A percentile compares a stretch with the other conserved stretches of the same genome.
Conservation (phyloP, 2,888 invertebrate genomes). For the Nudaria mundana region DNA sequence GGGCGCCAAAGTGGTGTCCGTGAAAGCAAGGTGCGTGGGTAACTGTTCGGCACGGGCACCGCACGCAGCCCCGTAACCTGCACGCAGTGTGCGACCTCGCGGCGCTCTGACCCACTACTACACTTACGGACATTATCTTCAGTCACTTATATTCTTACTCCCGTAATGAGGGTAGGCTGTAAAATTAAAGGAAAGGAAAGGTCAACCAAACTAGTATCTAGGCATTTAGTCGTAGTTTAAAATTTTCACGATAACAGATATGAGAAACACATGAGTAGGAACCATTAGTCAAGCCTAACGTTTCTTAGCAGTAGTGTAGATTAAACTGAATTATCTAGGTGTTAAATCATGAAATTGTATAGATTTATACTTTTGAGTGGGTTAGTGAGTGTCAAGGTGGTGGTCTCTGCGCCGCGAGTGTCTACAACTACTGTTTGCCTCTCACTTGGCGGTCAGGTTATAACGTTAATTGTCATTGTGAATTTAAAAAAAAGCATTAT, state of each 20-base stretch:
- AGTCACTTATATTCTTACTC: constrained; percentile 4
- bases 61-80: constrained; percentile 82
- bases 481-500: constrained; percentile 60
- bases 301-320: too few relatives aligned
- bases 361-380: constrained; percentile 24
- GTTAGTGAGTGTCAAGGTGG: constrained; percentile 14
- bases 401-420: constrained; percentile 63
- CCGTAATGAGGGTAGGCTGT: too few relatives aligned
- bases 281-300: too few relatives aligned
- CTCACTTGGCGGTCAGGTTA: constrained; percentile 71
- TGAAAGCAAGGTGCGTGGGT: constrained; percentile 98
- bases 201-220: too few relatives aligned
- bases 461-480: constrained; percentile 52
- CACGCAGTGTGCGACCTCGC: constrained; percentile 65
- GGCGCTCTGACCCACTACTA: constrained; percentile 21
- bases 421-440: constrained; percentile 64
- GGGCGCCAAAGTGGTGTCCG: constrained; percentile 98
- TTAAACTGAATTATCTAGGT: too few relatives aligned
- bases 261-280: too few relatives aligned
- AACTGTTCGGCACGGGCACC: constrained; percentile 81
- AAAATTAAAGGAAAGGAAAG: too few relatives aligned
- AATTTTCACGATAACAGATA: too few relatives aligned
- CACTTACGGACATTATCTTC: constrained; percentile 10
- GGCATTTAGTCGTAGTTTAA: too few relatives aligned
- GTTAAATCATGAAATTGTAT: too few relatives aligned